Evolutionary conservation across 2,113 vertebrate genomes (phyloP).

Genomic region (Sporophila hypoxantha): DNA sequence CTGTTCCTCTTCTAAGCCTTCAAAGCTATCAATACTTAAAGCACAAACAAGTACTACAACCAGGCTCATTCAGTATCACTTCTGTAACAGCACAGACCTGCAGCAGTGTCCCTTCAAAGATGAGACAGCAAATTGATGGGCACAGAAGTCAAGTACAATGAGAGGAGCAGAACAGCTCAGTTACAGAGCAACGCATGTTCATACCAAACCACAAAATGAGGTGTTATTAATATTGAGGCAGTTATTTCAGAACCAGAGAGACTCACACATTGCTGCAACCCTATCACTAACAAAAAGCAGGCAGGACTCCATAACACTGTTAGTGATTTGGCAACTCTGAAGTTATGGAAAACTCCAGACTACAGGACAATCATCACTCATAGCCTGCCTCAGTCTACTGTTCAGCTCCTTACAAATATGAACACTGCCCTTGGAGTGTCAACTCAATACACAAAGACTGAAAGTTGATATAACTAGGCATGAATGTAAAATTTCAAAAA

Average conservation of each 20-base stretch:
- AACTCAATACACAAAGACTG: not conserved
- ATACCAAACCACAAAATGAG: not conserved
- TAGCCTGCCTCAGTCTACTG: not conserved
- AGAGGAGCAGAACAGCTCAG: not conserved
- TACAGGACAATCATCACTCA: not conserved
- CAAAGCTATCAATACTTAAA: not conserved
- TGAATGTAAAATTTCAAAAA: not conserved
- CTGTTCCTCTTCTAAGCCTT: not conserved
- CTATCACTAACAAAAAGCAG: not conserved
- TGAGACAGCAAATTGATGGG: not conserved
- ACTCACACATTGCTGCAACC: not conserved
- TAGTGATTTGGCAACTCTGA: not conserved
- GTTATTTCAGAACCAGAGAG: not conserved
- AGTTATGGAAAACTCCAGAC: not conserved
- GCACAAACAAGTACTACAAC: not conserved
- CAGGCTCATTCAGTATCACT: not conserved
- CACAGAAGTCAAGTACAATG: not conserved
- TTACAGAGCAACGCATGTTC: not conserved
- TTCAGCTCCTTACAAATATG: not conserved
- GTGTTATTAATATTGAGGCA: not conserved
- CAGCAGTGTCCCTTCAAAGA: not conserved
- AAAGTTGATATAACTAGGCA: not conserved
- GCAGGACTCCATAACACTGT: not conserved
- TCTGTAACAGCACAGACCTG: not conserved
- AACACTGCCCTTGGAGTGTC: not conserved